phyloP scores from a whole-genome alignment of 2,888 invertebrate genomes.

The Galerucella nymphaeae region DNA sequence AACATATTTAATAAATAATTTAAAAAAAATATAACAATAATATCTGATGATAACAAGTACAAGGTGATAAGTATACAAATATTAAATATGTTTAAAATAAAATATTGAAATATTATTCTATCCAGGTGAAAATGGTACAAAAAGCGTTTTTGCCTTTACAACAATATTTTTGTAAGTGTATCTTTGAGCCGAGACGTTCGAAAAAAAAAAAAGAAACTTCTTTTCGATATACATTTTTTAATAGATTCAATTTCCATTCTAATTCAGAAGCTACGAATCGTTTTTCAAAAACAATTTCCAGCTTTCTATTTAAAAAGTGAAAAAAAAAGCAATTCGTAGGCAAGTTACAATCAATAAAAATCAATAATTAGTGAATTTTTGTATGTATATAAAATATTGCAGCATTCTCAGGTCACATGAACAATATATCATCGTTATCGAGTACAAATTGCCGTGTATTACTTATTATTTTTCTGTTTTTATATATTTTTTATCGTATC shows the following conservation, averaged over 20 bases:
- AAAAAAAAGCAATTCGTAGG: slow-evolving; percentile 41
- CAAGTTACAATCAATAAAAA: slow-evolving; percentile 26
- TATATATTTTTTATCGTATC: slow-evolving; percentile 9
- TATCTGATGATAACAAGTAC: slow-evolving; percentile 42
- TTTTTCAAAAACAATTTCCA: slow-evolving; percentile 6
- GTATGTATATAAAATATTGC: slow-evolving; percentile 44
- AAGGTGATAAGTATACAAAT: slow-evolving; percentile 46
- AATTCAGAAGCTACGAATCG: neutral
- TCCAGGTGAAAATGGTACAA: slow-evolving; percentile 64
- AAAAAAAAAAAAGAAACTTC: slow-evolving; percentile 34
- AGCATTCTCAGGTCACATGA: slow-evolving; percentile 49
- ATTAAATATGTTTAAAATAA: slow-evolving; percentile 38
- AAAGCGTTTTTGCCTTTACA: slow-evolving; percentile 63
- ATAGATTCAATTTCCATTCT: neutral
- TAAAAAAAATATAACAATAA: slow-evolving; percentile 19
- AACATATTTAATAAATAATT: slow-evolving; percentile 46
- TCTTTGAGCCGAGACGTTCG: slow-evolving; percentile 57
- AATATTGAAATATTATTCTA: slow-evolving; percentile 51
- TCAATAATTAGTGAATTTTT: slow-evolving; percentile 45
- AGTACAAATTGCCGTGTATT: slow-evolving; percentile 57
- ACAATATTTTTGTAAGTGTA: slow-evolving; percentile 64
- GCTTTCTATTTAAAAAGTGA: slow-evolving; percentile 55
- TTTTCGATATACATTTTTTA: slow-evolving; percentile 50
- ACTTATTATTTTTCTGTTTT: slow-evolving; percentile 26
- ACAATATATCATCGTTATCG: slow-evolving; percentile 53